Percentiles rank a stretch among this genome's conserved stretches.
phyloP scores from a whole-genome alignment of 2,113 vertebrate species.

The Osmerus mordax region DNA sequence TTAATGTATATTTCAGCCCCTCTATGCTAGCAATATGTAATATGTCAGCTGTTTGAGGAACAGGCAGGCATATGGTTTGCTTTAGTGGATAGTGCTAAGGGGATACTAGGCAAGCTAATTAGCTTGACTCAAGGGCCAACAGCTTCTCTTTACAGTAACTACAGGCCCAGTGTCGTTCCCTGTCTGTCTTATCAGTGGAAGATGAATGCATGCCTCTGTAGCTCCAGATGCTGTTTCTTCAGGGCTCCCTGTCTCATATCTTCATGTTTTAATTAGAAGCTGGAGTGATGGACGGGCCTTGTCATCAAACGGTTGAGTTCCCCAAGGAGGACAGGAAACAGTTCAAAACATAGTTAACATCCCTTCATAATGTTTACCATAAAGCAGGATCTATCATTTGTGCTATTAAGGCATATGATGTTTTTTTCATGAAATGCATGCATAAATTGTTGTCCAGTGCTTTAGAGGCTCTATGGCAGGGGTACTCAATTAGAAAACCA shows the following conservation, averaged over 20 bases:
- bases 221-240: neutral
- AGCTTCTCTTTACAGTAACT: conserved; percentile 4
- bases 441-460: no score
- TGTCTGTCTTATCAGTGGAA: conserved; percentile 12
- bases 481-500: no score
- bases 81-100: conserved; percentile 8
- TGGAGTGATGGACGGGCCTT: neutral
- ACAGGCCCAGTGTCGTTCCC: neutral
- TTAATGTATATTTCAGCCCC: no score
- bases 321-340: neutral
- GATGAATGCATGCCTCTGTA: conserved; percentile 9
- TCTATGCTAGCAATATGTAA: no score
- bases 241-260: neutral
- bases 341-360: neutral
- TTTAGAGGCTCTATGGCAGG: no score
- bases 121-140: neutral
- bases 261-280: conserved; percentile 10
- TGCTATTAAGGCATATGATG: no score
- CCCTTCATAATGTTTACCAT: neutral
- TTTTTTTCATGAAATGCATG: no score
- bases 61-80: conserved; percentile 8
- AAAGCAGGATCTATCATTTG: no score
- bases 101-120: conserved; percentile 21
- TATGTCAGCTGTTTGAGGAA: neutral
- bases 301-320: neutral